Base-by-base conservation (phyloP, 2,797 vertebrate species). In the Taeniopygia guttata region DNA sequence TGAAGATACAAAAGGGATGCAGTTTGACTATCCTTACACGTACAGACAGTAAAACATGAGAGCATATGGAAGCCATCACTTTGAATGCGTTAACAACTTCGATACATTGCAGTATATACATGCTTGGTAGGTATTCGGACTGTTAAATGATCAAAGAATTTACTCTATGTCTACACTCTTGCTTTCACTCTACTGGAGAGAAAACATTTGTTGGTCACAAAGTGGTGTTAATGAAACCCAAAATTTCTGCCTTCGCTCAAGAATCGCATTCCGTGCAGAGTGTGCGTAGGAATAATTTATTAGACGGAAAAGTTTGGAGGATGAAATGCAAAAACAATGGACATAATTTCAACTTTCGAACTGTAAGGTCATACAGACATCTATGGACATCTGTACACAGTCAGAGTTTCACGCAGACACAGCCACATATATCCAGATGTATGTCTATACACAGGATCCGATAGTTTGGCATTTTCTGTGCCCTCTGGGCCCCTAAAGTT, bases 401-500 rank as follows among this genome's bases (percentile, higher is more conserved):
- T 30, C 85, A 79, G 80, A 81, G 62, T 87, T 96, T 93, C 95
- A 93, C 64, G 45, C 69, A 84, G 90, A 23, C 75, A 90, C 84
- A 62, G 92, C 13, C 78, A 78, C 82, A 12, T 84, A 91, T 49
- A 91, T 92, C 93, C 91, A 90, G n/a, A 95, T 95, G 76, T 86
- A 78, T 89, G 70, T 56, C 87, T 95, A 69, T 76, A 94, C 92
- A 93, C 69, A 87, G 46, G 80, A 80, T 87, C 93, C 58, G 70
- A 64, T 89, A 87, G 80, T 87, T 94, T 86, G 84, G 92, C 92
- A 91, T 97, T 97, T 97, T 95, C 95, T 93, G 94, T 90, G 91
- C 96, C 93, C 96, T 96, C 93, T 73, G 89, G 87, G 94, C 84
- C 75, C 95, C 93, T 94, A 93, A 97, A 96, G 94, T 98, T 97